phyloP scores from a whole-genome alignment of 2,888 invertebrate genomes.

The Flabesymbios commensalis region DNA sequence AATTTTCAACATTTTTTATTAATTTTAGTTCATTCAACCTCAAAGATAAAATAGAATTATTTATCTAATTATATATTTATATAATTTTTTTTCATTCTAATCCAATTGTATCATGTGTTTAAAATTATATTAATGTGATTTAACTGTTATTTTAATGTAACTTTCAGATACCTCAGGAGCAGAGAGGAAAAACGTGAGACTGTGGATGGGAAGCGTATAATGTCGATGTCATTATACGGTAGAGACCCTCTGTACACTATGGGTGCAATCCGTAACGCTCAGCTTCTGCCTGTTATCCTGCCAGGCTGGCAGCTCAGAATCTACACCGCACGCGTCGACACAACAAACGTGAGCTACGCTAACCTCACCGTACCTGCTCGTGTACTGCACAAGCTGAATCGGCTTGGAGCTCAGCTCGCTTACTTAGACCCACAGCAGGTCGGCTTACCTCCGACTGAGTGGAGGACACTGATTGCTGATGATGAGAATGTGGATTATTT shows the following conservation, averaged over 20 bases:
- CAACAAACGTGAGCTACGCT: neutral
- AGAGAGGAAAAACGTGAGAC: too few species aligned
- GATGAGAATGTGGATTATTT: conserved; percentile 32
- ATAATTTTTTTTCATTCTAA: too few species aligned
- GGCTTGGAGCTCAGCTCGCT: conserved; percentile 3
- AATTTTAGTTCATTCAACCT: too few species aligned
- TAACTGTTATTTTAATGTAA: too few species aligned
- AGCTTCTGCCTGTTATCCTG: neutral
- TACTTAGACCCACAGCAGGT: neutral
- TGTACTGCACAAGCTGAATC: neutral
- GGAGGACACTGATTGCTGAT: conserved; percentile 35
- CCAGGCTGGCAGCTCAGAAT: neutral
- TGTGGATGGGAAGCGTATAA: too few species aligned
- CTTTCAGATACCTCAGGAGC: too few species aligned
- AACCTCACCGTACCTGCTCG: conserved; percentile 7
- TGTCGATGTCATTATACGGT: too few species aligned
- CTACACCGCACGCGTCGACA: neutral
- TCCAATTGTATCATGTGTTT: too few species aligned
- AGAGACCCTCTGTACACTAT: neutral
- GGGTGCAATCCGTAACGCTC: neutral
- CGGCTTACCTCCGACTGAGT: neutral
- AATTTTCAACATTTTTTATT: too few species aligned
- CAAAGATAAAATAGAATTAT: too few species aligned
- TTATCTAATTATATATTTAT: too few species aligned
- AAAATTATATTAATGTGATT: too few species aligned